These are phyloP conservation scores for Lepidurus arcticus DNA, from an alignment of 1,140 invertebrate species.

Conservation along the genomic window DNA sequence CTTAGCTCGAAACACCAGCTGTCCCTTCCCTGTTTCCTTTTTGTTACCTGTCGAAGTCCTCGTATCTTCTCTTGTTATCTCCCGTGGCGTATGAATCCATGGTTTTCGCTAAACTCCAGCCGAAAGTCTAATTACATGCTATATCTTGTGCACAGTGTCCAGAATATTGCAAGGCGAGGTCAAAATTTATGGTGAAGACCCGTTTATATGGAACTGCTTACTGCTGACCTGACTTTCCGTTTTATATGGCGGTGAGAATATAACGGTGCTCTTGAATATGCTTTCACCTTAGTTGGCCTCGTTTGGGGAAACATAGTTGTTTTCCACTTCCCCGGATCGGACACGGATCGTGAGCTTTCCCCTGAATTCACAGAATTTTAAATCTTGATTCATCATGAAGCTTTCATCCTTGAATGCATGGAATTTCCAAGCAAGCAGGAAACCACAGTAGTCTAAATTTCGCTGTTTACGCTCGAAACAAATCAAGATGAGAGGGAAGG, in stretches of 20 bases:
- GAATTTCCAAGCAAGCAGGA: too few species aligned
- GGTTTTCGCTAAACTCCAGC: neutral
- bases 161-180: neutral
- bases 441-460: too few species aligned
- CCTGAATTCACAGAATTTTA: too few species aligned
- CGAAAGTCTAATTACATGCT: conserved; percentile 19
- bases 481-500: neutral
- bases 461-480: too few species aligned
- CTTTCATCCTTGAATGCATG: too few species aligned
- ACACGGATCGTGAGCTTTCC: too few species aligned
- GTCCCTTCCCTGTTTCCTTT: neutral
- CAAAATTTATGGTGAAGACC: conserved; percentile 7
- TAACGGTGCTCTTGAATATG: neutral
- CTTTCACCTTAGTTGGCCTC: too few species aligned
- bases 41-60: neutral
- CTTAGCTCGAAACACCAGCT: conserved; percentile 1
- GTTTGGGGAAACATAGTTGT: too few species aligned
- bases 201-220: neutral
- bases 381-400: too few species aligned
- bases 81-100: conserved; percentile 3
- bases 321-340: too few species aligned
- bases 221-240: neutral
- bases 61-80: neutral
- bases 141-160: neutral
- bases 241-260: neutral